Evolutionary conservation across 2,113 vertebrate genomes (phyloP).

Genomic region (Psophia crepitans): DNA sequence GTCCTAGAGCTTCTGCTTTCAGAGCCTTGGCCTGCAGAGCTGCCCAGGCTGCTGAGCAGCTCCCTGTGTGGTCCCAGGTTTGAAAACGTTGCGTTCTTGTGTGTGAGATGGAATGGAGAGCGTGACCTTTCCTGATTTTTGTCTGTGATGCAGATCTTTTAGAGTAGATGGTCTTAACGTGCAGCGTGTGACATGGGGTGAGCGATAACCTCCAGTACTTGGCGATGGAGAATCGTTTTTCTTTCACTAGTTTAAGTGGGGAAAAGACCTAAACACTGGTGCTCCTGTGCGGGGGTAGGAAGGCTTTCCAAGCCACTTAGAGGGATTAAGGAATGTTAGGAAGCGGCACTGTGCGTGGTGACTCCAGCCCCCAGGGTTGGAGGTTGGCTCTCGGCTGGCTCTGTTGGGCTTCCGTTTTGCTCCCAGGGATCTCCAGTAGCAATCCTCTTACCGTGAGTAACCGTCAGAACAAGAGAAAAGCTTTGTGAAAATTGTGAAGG

Average conservation of each 20-base stretch:
- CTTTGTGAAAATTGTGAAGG: background rate
- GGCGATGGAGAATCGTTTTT: accelerated
- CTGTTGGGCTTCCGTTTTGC: background rate
- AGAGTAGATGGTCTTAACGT: accelerated
- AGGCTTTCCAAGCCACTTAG: background rate
- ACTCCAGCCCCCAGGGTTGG: background rate
- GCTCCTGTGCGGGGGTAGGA: background rate
- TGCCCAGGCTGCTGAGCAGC: no score
- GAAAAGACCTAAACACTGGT: background rate
- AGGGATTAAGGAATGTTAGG: background rate
- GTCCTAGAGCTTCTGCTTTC: background rate
- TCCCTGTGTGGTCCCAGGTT: background rate
- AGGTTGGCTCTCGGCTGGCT: background rate
- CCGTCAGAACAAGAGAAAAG: background rate
- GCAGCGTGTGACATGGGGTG: accelerated
- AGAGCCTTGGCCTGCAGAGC: background rate
- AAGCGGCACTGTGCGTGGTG: background rate
- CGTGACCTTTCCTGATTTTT: background rate
- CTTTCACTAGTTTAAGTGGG: accelerated
- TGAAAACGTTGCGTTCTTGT: background rate
- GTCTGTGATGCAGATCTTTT: no score
- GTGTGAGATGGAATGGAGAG: background rate
- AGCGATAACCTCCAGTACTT: no score
- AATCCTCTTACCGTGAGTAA: background rate
- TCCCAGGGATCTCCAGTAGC: background rate